Percentiles rank a stretch among this genome's conserved stretches.
Conservation (phyloP, 1,140 invertebrate species). For the Panulirus ornatus region DNA sequence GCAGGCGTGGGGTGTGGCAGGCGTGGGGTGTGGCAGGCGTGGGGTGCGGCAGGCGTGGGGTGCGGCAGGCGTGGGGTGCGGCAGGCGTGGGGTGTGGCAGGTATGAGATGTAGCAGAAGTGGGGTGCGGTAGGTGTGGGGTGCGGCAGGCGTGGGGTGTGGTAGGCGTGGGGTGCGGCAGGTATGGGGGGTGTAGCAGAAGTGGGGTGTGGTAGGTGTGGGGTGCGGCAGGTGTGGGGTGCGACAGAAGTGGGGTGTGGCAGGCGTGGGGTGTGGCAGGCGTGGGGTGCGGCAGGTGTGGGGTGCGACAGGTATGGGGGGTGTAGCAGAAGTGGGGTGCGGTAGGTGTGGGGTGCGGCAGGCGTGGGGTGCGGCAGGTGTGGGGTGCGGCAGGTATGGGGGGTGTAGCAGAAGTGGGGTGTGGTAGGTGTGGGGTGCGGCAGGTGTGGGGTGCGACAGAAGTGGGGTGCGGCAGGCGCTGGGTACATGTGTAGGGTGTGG, state of each 20-base stretch:
- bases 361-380: too few species aligned
- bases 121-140: background rate
- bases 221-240: background rate
- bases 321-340: background rate
- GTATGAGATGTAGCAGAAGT: background rate
- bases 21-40: too few species aligned
- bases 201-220: background rate
- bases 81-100: too few species aligned
- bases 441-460: too few species aligned
- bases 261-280: background rate
- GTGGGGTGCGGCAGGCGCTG: too few species aligned
- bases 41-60: too few species aligned
- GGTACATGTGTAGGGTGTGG: too few species aligned
- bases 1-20: too few species aligned
- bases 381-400: background rate
- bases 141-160: background rate
- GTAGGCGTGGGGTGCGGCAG: background rate
- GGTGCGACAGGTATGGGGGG: background rate
- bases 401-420: background rate
- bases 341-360: too few species aligned
- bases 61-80: too few species aligned
- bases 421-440: too few species aligned
- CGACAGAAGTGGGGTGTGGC: background rate
- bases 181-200: background rate
- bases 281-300: background rate